Evolutionary conservation across 2,113 vertebrate genomes (phyloP).

Genomic region (Echinops telfairi): DNA sequence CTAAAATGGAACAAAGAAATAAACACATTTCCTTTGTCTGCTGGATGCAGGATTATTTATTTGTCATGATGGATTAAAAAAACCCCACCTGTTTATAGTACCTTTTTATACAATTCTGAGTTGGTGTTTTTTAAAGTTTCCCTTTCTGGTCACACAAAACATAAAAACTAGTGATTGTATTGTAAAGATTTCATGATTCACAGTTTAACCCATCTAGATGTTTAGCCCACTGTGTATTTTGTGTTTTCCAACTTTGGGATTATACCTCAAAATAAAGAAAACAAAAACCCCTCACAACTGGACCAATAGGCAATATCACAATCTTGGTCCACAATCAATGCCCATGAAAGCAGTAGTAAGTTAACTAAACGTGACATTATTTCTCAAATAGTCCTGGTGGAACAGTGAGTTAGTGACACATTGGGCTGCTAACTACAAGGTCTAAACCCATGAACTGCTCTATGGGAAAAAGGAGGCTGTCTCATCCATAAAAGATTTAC

Average conservation of each 20-base stretch:
- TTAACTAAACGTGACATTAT: constrained; percentile 3
- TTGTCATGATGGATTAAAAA: not conserved
- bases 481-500: too few relatives aligned
- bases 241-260: not conserved
- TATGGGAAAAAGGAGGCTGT: too few relatives aligned
- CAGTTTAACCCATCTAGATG: constrained; percentile 3
- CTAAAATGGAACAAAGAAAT: constrained; percentile 22
- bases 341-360: not conserved
- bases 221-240: not conserved
- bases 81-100: not conserved
- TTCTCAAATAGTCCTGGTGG: not conserved
- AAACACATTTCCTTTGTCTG: not conserved
- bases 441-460: too few relatives aligned
- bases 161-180: constrained; percentile 22
- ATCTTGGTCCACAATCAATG: too few relatives aligned
- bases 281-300: too few relatives aligned
- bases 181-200: not conserved
- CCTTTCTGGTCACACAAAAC: not conserved
- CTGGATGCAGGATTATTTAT: not conserved
- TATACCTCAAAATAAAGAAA: too few relatives aligned
- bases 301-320: too few relatives aligned
- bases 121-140: not conserved
- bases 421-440: too few relatives aligned
- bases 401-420: too few relatives aligned
- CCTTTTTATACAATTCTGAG: not conserved